These are phyloP conservation scores for Eucriotettix oculatus DNA, from an alignment of 2,888 invertebrate species.

Conservation along the genomic window DNA sequence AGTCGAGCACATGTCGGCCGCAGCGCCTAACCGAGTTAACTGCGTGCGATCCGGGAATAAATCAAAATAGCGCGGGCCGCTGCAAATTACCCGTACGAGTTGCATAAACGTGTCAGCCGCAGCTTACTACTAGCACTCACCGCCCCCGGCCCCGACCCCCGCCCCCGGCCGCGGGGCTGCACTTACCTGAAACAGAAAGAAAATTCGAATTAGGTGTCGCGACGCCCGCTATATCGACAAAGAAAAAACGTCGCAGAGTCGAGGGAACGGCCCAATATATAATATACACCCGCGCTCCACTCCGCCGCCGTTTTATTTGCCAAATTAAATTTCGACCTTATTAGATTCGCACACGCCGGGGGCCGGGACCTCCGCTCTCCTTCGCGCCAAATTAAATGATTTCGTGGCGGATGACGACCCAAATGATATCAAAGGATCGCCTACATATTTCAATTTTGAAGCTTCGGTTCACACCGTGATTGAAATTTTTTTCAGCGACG, in stretches of 20 bases:
- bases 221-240: too few species aligned
- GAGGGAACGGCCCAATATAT: not conserved
- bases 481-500: conserved; percentile 11
- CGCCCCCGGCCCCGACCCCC: too few species aligned
- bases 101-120: too few species aligned
- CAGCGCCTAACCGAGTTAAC: too few species aligned
- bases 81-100: too few species aligned
- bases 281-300: not conserved
- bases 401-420: conserved; percentile 12
- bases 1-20: too few species aligned
- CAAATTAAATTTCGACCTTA: conserved; percentile 13
- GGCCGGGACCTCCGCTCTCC: not conserved
- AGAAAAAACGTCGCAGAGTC: too few species aligned
- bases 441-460: conserved; percentile 15
- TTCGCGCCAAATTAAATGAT: conserved; percentile 13
- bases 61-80: too few species aligned
- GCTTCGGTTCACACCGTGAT: conserved; percentile 14
- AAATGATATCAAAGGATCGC: conserved; percentile 15
- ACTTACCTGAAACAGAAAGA: too few species aligned
- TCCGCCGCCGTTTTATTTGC: conserved; percentile 8
- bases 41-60: too few species aligned
- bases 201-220: too few species aligned
- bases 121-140: too few species aligned
- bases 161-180: not conserved
- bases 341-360: conserved; percentile 6